Conservation (phyloP, 2,888 invertebrate species). For the Eupithecia tripunctaria region DNA sequence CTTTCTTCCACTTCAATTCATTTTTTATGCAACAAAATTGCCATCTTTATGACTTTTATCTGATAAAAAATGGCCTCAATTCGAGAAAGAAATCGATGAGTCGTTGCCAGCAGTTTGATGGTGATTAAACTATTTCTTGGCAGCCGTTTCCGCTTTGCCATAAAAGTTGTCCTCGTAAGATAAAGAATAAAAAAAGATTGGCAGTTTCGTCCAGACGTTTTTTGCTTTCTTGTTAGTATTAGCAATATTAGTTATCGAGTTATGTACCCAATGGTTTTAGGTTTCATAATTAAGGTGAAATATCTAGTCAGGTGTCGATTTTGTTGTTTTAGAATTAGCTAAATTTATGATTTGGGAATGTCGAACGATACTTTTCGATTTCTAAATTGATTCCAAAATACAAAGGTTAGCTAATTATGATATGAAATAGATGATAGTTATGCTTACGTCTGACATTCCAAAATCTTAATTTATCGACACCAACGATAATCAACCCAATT, state of each 20-base stretch:
- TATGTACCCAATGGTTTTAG: neutral
- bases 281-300: neutral
- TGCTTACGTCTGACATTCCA: too few relatives aligned
- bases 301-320: neutral
- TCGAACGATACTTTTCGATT: too few relatives aligned
- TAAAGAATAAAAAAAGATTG: constrained; percentile 1
- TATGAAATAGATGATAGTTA: too few relatives aligned
- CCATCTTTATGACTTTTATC: neutral
- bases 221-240: neutral
- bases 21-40: neutral
- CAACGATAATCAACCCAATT: too few relatives aligned
- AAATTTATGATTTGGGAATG: too few relatives aligned
- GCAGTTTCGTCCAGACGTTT: constrained; percentile 1
- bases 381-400: too few relatives aligned
- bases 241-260: neutral
- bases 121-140: constrained; percentile 42
- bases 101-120: constrained; percentile 3
- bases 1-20: too few relatives aligned
- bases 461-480: too few relatives aligned
- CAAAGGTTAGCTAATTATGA: too few relatives aligned
- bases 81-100: neutral
- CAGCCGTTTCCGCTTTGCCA: constrained; percentile 18
- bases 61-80: neutral
- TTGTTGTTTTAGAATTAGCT: too few relatives aligned
- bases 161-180: constrained; percentile 14